These are phyloP conservation scores for Tetragonula clypearis DNA, from an alignment of 1,140 invertebrate species.

Conservation along the genomic window DNA sequence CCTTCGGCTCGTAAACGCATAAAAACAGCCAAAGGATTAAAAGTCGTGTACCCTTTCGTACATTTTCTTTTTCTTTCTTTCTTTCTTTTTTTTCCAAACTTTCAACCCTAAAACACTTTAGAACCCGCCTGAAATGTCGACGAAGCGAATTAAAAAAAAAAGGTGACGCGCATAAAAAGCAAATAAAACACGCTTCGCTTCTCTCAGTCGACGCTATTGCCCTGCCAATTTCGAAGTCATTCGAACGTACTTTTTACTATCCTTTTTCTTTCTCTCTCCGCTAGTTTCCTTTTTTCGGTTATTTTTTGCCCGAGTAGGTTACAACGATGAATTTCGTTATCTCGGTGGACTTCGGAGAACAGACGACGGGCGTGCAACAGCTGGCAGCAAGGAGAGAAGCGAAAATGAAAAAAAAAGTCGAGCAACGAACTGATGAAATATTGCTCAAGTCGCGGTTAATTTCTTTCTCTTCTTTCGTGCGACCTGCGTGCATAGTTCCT, in stretches of 20 bases:
- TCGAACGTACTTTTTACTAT: constrained; percentile 1
- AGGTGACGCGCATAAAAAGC: constrained; percentile 44
- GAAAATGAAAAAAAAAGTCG: constrained; percentile 6
- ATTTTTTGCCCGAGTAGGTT: not conserved
- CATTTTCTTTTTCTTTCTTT: not conserved
- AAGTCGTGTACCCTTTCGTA: not conserved
- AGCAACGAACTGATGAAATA: constrained; percentile 33
- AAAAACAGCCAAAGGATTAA: constrained; percentile 41
- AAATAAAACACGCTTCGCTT: constrained; percentile 59
- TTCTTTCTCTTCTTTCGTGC: constrained; percentile 20
- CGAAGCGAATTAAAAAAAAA: constrained; percentile 31
- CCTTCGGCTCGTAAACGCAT: constrained; percentile 42
- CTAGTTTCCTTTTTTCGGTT: not conserved
- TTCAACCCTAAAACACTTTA: not conserved
- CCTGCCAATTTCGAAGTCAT: constrained; percentile 29
- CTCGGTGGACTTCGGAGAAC: not conserved
- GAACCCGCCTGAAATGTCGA: not conserved
- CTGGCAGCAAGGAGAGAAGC: no score
- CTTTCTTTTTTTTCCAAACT: not conserved
- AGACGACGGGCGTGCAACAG: no score
- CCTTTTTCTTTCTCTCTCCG: not conserved
- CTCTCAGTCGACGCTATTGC: constrained; percentile 1
- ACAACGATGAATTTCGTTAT: not conserved
- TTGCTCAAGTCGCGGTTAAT: constrained; percentile 43
- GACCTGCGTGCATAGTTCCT: not conserved